phyloP scores from a whole-genome alignment of 92 coral and sea anemone species.

The Bergia sp. region DNA sequence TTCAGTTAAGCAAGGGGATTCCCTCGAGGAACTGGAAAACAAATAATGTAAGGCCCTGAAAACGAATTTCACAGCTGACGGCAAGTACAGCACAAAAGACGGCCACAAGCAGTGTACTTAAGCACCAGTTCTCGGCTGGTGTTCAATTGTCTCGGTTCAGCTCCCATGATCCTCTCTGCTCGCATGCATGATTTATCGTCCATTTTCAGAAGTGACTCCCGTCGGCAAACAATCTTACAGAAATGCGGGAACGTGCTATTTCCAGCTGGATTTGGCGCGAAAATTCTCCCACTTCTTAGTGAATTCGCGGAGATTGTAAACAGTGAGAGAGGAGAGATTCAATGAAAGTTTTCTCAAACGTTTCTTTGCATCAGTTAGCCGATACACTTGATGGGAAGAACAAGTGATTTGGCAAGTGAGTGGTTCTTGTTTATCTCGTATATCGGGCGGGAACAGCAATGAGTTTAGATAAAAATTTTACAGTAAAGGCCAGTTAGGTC shows the following conservation, averaged over 20 bases:
- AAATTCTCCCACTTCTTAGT: neutral
- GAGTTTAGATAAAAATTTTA: neutral
- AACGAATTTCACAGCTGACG: neutral
- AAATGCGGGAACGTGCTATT: slow-evolving; percentile 8
- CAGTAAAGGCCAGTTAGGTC: neutral
- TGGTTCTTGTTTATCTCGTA: neutral
- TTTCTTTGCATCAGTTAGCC: neutral
- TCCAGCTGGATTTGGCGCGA: neutral
- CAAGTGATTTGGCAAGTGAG: slow-evolving; percentile 33
- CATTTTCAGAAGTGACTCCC: slow-evolving; percentile 34
- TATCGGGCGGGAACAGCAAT: neutral
- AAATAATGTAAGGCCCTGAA: neutral
- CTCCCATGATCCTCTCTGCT: slow-evolving; percentile 30
- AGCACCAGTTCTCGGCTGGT: slow-evolving; percentile 37
- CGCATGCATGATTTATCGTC: slow-evolving; percentile 45
- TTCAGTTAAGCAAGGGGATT: neutral
- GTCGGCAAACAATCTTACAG: neutral
- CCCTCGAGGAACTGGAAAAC: neutral
- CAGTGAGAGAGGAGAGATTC: neutral
- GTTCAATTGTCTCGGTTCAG: neutral
- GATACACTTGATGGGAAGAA: neutral
- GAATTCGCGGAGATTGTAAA: neutral
- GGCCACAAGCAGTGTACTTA: slow-evolving; percentile 31
- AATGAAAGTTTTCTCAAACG: neutral
- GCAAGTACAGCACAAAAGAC: neutral